Base-by-base conservation (phyloP, 2,797 vertebrate genomes). In the Numenius phaeopus region DNA sequence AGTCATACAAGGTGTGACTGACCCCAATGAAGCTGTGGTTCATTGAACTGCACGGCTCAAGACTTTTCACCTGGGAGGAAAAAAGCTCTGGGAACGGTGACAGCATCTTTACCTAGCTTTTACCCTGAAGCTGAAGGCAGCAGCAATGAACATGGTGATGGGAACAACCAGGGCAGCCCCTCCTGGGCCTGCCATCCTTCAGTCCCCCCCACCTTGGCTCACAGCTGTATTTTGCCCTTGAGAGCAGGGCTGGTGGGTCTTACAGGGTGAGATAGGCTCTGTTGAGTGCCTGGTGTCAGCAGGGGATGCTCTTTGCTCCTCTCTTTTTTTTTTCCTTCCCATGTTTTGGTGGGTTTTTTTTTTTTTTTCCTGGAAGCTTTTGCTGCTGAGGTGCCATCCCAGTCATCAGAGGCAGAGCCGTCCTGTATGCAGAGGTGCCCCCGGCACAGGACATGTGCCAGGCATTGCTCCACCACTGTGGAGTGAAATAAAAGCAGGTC, bases 401-500 rank as follows among this genome's bases (percentile, higher is more conserved):
- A 4, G 19, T 22, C 0, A 0, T 40, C 65, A 72, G 75, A 49
- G 67, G 54, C 82, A 65, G 67, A 88, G 71, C 62, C 21, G 4
- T 34, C 62, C 71, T 62, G 90, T 11, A 8, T 0, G 1, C 66
- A 77, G 64, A 2, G 4, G 76, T 77, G 83, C 86, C 42, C 32
- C 59, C 7, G 21, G 50, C 89, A 77, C 39, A 29, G 76, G 64
- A 42, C 76, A 83, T 13, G 26, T 16, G 24, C 64, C 11, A 14
- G 76, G 80, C 80, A 42, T 29, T 42, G 50, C 83, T 96, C 72
- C 76, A 86, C 76, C 59, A 40, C 50, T 50, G 80, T 23, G 0
- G 72, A 82, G 71, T 29, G 55, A 81, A 65, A 34, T 52, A 34
- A 70, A 94, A 95, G 69, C 90, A 94, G 86, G 93, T 93, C 94